Evolutionary conservation across 2,888 invertebrate species (phyloP), one percentile per base, ranked within the genome.

Genomic region (Hydrotaea diabolus): DNA sequence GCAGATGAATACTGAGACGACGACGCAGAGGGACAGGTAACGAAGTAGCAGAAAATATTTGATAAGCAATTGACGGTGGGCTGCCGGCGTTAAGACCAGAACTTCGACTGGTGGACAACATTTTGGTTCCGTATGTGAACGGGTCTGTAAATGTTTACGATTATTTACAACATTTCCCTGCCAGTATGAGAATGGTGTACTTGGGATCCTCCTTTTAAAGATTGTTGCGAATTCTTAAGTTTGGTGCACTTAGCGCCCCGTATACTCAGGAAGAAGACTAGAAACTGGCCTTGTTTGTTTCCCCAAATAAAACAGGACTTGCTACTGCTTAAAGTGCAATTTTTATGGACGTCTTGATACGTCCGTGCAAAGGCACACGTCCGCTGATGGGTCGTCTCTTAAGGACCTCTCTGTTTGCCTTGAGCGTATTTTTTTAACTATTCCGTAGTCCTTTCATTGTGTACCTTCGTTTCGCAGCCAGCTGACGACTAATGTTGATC

Each of bases 271-370:
- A 15, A 53, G 55, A 21, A 55, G 21, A 55, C 21, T 9, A 55
- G 8, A 55, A n/a, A n/a, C 59, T 57, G 26, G 17, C 17, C 26
- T 66, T 57, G 43, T n/a, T n/a, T n/a, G n/a, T 64, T 53, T 71
- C 53, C 43, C 39, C 7, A 72, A n/a, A n/a, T n/a, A n/a, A n/a
- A 71, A 80, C 83, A 85, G 82, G 85, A 85, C 85, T 84, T 83
- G 62, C 80, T 85, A 75, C 57, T 23, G 72, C 78, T 79, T 74
- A 59, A 71, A 66, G 78, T 87, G 86, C 86, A 86, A 86, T 87
- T 88, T 88, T 88, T 88, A 88, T 88, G 88, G 87, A 86, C 86
- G 87, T 87, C 88, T 87, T 87, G 87, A 86, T 85, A 86, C 86
- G 85, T 86, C 86, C 86, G 85, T 85, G 86, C 86, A 87, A 46